Evolutionary conservation across 2,888 invertebrate genomes (phyloP), one percentile per base, ranked within the genome.

Genomic region (Myopa testacea): DNA sequence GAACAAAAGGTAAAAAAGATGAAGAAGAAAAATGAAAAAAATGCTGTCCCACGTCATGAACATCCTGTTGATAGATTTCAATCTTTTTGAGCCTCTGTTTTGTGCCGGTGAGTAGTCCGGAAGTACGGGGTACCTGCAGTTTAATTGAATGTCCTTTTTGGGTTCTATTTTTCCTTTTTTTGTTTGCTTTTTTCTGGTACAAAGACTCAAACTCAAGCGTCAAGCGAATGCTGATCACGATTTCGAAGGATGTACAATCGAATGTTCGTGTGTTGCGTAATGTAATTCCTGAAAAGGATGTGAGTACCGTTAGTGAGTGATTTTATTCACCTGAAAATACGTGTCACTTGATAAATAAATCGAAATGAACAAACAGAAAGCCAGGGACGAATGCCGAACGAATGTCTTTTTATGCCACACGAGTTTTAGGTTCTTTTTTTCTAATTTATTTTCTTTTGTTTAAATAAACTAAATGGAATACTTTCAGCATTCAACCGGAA

Each of bases 261-360:
- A 26, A 26, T 26, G 26, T 26, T 26, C 2, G 26, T 26, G 26
- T 26, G 26, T 26, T 26, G 26, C 26, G 26, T 26, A 26, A 26
- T 26, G 26, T n/a, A 12, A 55, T 4, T 55, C 5, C 55, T 55
- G 55, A 38, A 65, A 26, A 45, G 68, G 68, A 68, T 45, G 19
- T 45, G 68, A 45, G 68, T 68, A 68, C 68, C 68, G 68, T 68
- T 68, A 68, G 68, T n/a, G 68, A 68, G 68, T 45, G 68, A 67
- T 67, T 67, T 40, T n/a, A 40, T 67, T 40, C 38, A 67, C 37
- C 37, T 4, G 16, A n/a, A 12, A n/a, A 55, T 10, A n/a, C n/a
- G n/a, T 55, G 55, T 55, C n/a, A 45, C 45, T 45, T 45, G 45
- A 10, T 8, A 45, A 45, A 45, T 45, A 45, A 26, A 26, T 26